Evolutionary conservation across 2,797 vertebrate species (phyloP).

Genomic region (Craterocephalus amniculus): DNA sequence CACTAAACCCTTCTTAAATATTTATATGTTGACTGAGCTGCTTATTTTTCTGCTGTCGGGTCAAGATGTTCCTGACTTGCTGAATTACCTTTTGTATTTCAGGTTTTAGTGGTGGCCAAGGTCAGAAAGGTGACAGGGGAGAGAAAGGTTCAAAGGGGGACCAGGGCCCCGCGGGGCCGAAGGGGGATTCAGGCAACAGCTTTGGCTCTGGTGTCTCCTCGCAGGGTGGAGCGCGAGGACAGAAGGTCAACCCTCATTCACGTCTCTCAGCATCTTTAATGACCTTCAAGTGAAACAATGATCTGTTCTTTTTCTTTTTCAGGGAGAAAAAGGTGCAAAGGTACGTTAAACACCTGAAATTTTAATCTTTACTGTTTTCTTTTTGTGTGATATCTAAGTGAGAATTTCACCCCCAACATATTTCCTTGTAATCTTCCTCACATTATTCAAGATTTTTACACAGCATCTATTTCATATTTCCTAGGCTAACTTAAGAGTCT

Average conservation of each 20-base stretch:
- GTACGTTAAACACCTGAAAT: slow-evolving; percentile 38
- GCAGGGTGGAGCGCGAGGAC: slow-evolving; percentile 63
- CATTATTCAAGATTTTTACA: not conserved
- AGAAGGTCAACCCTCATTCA: slow-evolving; percentile 76
- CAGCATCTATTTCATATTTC: not conserved
- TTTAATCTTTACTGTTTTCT: not conserved
- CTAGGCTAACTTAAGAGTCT: too few species aligned
- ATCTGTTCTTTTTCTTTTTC: slow-evolving; percentile 25
- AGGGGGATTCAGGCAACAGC: slow-evolving; percentile 76
- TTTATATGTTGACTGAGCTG: too few species aligned
- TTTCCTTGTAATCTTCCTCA: not conserved
- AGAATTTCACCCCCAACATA: too few species aligned
- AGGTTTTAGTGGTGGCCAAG: slow-evolving; percentile 59
- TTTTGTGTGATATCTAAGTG: too few species aligned
- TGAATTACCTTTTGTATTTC: not conserved
- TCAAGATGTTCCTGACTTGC: not conserved
- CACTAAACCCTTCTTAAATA: too few species aligned
- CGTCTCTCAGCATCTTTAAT: not conserved
- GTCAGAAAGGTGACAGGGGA: slow-evolving; percentile 80
- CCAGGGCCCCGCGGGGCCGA: slow-evolving; percentile 73
- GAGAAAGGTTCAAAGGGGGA: slow-evolving; percentile 73
- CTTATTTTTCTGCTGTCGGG: not conserved
- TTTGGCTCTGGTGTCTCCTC: slow-evolving; percentile 42
- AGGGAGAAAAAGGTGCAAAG: slow-evolving; percentile 86
- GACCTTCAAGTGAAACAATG: not conserved